These are phyloP conservation scores for Dendrolimus houi DNA, from an alignment of 2,888 invertebrate species.

Conservation along the genomic window DNA sequence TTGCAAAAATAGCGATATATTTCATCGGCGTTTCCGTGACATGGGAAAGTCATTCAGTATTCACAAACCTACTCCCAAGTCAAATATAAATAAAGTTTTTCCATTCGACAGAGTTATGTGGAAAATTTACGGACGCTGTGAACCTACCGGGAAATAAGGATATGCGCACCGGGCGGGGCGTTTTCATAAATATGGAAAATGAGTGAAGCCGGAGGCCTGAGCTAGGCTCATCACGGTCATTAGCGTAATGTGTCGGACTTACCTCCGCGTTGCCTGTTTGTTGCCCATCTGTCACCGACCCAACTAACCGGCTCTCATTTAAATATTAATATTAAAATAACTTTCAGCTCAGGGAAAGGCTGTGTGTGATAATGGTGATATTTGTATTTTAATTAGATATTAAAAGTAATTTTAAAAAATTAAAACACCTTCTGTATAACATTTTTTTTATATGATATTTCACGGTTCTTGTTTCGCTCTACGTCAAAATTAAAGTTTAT, in stretches of 20 bases:
- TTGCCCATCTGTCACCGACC: slow-evolving; percentile 4
- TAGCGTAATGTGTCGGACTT: slow-evolving; percentile 16
- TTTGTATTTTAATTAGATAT: background rate
- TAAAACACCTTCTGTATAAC: too few relatives aligned
- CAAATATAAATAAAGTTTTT: slow-evolving; percentile 71
- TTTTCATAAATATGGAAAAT: slow-evolving; percentile 38
- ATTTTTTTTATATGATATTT: too few relatives aligned
- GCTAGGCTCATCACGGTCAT: slow-evolving; percentile 19
- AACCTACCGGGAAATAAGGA: slow-evolving; percentile 55
- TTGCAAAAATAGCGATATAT: background rate
- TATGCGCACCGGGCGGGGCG: slow-evolving; percentile 32
- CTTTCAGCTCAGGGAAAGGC: background rate
- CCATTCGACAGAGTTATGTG: slow-evolving; percentile 50
- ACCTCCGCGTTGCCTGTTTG: slow-evolving; percentile 8
- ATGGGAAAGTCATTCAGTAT: slow-evolving; percentile 51
- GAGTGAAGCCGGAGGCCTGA: background rate
- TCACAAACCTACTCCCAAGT: slow-evolving; percentile 56
- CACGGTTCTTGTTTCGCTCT: too few relatives aligned
- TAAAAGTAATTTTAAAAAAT: too few relatives aligned
- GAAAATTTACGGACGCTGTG: slow-evolving; percentile 50
- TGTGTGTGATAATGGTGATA: background rate
- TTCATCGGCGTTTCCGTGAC: slow-evolving; percentile 15
- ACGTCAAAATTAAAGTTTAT: too few relatives aligned
- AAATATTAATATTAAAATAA: background rate
- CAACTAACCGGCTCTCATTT: background rate